These are phyloP conservation scores for Psophia crepitans DNA, from an alignment of 2,113 vertebrate species.

Conservation along the genomic window DNA sequence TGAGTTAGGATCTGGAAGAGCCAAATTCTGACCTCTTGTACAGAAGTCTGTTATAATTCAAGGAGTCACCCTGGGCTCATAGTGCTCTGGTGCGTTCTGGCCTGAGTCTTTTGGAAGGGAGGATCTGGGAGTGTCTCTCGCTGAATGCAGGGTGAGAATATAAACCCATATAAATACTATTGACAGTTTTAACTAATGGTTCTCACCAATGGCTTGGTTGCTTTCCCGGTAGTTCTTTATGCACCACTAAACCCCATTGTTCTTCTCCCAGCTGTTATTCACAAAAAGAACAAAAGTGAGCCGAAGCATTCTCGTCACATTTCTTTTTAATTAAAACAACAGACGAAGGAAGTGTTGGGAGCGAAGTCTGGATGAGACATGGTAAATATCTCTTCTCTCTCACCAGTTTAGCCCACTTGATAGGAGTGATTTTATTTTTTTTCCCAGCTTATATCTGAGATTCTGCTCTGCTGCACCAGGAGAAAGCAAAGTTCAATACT, in stretches of 20 bases:
- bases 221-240: conserved; percentile 55
- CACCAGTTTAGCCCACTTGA: neutral
- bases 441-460: neutral
- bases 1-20: neutral
- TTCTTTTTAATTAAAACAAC: conserved; percentile 43
- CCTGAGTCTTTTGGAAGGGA: neutral
- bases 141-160: neutral
- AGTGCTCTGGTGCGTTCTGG: neutral
- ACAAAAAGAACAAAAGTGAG: conserved; percentile 35
- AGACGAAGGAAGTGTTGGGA: neutral
- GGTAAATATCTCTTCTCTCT: neutral
- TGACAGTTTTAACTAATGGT: conserved; percentile 50
- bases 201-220: conserved; percentile 40
- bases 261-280: conserved; percentile 54
- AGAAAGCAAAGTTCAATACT: neutral
- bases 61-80: neutral
- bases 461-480: neutral
- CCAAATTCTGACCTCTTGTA: neutral
- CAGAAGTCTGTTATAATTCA: neutral
- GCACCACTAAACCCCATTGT: conserved; percentile 59
- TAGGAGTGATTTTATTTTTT: neutral
- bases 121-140: neutral
- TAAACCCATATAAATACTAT: neutral
- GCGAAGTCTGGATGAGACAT: neutral
- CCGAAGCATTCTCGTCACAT: neutral